These are phyloP conservation scores for Hystrix brachyura DNA, from an alignment of 2,113 vertebrate genomes.

Conservation along the genomic window DNA sequence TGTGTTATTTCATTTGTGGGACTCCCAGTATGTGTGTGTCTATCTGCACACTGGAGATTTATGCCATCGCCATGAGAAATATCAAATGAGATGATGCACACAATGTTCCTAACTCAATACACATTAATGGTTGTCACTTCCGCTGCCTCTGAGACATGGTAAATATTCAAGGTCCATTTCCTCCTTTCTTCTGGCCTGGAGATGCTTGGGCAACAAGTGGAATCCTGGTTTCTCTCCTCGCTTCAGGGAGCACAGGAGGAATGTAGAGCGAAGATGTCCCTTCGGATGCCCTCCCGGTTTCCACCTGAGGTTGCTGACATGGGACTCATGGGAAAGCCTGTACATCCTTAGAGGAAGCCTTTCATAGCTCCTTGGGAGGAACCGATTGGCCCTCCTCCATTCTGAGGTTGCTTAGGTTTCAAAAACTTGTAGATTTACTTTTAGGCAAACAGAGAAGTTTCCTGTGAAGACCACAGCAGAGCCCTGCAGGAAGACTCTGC, in stretches of 20 bases:
- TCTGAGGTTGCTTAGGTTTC: not conserved
- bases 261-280: not conserved
- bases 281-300: not conserved
- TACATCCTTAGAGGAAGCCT: not conserved
- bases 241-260: not conserved
- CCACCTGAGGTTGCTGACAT: not conserved
- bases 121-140: not conserved
- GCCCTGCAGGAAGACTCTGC: not conserved
- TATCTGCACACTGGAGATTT: not conserved
- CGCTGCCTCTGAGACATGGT: not conserved
- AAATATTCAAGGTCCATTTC: not conserved
- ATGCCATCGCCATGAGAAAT: not conserved
- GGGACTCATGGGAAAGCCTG: not conserved
- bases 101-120: not conserved
- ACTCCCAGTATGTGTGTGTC: not conserved
- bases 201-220: not conserved
- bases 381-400: not conserved
- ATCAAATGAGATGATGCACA: not conserved
- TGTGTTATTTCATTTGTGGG: not conserved
- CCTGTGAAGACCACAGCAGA: not conserved
- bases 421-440: not conserved
- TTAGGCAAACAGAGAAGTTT: not conserved
- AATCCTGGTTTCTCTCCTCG: not conserved
- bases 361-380: not conserved
- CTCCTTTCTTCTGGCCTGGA: not conserved